Conservation (phyloP, 2,888 invertebrate genomes). For the Trachelus troglodyta region DNA sequence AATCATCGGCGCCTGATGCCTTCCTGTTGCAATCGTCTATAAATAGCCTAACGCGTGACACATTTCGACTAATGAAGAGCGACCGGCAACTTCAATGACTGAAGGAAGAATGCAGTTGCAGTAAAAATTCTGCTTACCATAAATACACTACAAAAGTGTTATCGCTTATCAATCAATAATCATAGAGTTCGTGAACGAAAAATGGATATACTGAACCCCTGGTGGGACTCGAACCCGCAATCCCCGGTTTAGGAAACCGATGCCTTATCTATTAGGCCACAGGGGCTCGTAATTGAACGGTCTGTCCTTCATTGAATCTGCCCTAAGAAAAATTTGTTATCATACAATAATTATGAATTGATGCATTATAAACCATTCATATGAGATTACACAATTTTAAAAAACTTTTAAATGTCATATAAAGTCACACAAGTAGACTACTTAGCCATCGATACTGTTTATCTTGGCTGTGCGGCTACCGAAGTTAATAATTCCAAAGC, state of each 20-base stretch:
- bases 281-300: conserved; percentile 69
- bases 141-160: not conserved
- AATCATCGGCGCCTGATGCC: not conserved
- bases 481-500: not conserved
- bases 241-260: conserved; percentile 88
- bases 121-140: not conserved
- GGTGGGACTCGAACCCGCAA: conserved; percentile 89
- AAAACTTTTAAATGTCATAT: not conserved
- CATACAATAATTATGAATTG: not conserved
- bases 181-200: not conserved
- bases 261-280: conserved; percentile 88
- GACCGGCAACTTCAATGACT: not conserved
- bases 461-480: not conserved
- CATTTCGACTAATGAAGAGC: not conserved
- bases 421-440: not conserved
- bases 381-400: not conserved
- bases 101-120: not conserved
- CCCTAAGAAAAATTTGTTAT: not conserved
- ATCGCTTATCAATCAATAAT: not conserved
- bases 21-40: not conserved
- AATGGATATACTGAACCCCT: conserved; percentile 72
- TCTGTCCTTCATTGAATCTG: not conserved
- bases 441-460: not conserved
- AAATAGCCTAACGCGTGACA: no score
- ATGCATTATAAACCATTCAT: not conserved